Percentiles rank a stretch among this genome's conserved stretches.
These are phyloP conservation scores for Syngnathus acus DNA, from an alignment of 2,797 vertebrate genomes.

Conservation along the genomic window DNA sequence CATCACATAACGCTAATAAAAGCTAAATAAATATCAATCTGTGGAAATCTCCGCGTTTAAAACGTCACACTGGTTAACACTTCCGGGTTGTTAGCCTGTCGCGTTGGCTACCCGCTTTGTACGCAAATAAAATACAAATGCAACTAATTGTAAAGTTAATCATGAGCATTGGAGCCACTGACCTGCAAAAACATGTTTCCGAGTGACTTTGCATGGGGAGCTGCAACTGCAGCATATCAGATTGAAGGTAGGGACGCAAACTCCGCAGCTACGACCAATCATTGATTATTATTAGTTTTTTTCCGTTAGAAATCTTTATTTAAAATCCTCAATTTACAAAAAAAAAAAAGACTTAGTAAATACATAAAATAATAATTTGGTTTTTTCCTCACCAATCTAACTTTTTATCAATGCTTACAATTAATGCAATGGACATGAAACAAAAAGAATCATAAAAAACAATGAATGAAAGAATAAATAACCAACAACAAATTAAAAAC, in stretches of 20 bases:
- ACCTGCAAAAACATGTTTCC: constrained; percentile 63
- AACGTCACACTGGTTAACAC: not conserved
- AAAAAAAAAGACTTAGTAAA: no score
- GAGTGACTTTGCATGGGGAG: constrained; percentile 77
- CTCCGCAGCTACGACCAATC: not conserved
- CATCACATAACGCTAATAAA: not conserved
- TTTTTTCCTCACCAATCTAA: no score
- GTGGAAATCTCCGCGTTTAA: not conserved
- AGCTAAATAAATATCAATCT: not conserved
- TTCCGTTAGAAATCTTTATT: no score
- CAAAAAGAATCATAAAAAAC: no score
- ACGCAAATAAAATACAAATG: not conserved
- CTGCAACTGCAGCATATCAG: constrained; percentile 78
- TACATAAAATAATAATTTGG: no score
- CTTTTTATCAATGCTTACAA: no score
- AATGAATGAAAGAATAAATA: no score
- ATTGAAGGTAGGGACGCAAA: constrained; percentile 74
- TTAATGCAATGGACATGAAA: no score
- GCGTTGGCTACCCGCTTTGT: not conserved
- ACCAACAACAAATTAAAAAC: no score
- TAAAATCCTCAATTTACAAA: no score
- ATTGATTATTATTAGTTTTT: not conserved
- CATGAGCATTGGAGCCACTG: not conserved
- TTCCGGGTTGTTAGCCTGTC: not conserved
- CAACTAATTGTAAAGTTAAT: not conserved